Evolutionary conservation across 2,797 vertebrate species (phyloP).

Genomic region (Philypnodon macrostomus): DNA sequence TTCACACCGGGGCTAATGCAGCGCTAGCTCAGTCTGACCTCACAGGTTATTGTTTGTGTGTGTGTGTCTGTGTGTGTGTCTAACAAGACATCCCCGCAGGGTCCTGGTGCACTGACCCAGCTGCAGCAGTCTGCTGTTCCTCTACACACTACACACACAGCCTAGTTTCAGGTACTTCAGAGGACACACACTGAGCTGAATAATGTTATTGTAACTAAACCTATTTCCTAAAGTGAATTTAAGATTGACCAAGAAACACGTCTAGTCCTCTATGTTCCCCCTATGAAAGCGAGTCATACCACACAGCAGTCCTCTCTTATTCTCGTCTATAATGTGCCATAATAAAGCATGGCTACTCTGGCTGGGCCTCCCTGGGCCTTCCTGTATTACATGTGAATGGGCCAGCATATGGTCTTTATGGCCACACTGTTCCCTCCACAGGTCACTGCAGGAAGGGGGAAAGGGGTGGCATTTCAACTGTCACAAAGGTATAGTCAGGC

Average conservation of each 20-base stretch:
- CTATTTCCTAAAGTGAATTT: background rate
- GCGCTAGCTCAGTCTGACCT: slow-evolving; percentile 61
- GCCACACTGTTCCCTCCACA: slow-evolving; percentile 56
- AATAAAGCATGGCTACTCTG: slow-evolving; percentile 54
- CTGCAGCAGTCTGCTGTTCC: slow-evolving; percentile 53
- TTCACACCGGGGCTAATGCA: slow-evolving; percentile 69
- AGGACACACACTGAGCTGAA: slow-evolving; percentile 14
- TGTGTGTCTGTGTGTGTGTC: slow-evolving; percentile 32
- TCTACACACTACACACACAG: slow-evolving; percentile 27
- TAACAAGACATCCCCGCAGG: slow-evolving; percentile 66
- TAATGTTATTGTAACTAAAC: background rate
- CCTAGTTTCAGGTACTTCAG: slow-evolving; percentile 31
- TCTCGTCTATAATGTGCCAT: slow-evolving; percentile 60
- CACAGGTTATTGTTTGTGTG: slow-evolving; percentile 60
- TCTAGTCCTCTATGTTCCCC: slow-evolving; percentile 2
- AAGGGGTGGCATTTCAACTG: slow-evolving; percentile 51
- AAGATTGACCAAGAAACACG: slow-evolving; percentile 5
- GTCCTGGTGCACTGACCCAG: slow-evolving; percentile 61
- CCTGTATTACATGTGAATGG: slow-evolving; percentile 71
- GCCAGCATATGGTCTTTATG: slow-evolving; percentile 76
- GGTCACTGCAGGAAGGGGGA: slow-evolving; percentile 57
- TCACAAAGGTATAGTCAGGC: slow-evolving; percentile 49
- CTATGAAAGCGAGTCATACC: slow-evolving; percentile 13
- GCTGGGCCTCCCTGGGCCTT: slow-evolving; percentile 58
- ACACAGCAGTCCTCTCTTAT: slow-evolving; percentile 34